A percentile compares a stretch with the other conserved stretches of the same genome.
These are phyloP conservation scores for Heliothis peltigera DNA, from an alignment of 2,888 invertebrate genomes.

Conservation along the genomic window DNA sequence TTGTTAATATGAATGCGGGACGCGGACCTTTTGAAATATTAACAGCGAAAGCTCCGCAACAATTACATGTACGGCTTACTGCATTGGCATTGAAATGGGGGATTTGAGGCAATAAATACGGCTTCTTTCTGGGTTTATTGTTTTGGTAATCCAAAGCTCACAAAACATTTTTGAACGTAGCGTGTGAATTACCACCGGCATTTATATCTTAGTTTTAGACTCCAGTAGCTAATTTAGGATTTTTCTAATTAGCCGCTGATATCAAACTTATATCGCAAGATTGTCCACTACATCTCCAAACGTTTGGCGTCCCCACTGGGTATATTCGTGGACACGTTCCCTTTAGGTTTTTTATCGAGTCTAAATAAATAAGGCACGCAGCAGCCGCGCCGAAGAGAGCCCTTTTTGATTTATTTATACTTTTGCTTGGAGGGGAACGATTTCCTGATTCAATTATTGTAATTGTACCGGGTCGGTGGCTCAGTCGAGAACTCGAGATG, in stretches of 20 bases:
- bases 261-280: constrained; percentile 9
- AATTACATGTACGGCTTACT: constrained; percentile 34
- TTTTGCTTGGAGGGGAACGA: constrained; percentile 72
- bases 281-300: constrained; percentile 24
- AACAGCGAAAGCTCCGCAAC: constrained; percentile 28
- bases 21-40: constrained; percentile 45
- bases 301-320: constrained; percentile 21
- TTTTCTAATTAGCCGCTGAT: not conserved
- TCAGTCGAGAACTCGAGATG: constrained; percentile 41
- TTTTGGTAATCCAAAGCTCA: not conserved
- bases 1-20: constrained; percentile 53
- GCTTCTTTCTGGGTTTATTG: not conserved
- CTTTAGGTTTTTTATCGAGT: constrained; percentile 69
- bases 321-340: constrained; percentile 47
- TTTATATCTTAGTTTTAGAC: not conserved
- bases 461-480: constrained; percentile 71
- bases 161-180: not conserved
- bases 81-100: constrained; percentile 26
- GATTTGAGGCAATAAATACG: constrained; percentile 10
- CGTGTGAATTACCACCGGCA: not conserved
- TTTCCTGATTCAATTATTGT: constrained; percentile 85
- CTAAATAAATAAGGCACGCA: constrained; percentile 75
- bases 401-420: constrained; percentile 82
- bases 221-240: no score
- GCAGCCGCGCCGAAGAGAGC: constrained; percentile 68